A percentile compares a stretch with the other conserved stretches of the same genome.
Evolutionary conservation across 92 coral and sea anemone species (phyloP).

Genomic region (Isaurus tuberculatus): DNA sequence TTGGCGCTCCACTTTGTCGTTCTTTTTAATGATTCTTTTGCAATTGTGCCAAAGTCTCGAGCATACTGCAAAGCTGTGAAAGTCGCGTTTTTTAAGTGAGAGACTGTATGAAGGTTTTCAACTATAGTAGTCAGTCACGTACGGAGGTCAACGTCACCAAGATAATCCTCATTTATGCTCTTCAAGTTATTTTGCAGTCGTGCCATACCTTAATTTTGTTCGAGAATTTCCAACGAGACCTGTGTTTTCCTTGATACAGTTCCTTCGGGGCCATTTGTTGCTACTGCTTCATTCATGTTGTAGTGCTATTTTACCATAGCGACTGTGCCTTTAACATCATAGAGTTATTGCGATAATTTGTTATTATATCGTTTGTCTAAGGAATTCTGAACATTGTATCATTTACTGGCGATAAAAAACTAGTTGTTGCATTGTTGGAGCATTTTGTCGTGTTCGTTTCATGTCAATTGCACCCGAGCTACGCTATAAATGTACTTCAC

Average conservation of each 20-base stretch:
- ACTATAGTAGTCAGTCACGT: background rate
- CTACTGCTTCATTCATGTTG: background rate
- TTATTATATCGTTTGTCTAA: too few relatives aligned
- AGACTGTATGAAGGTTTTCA: background rate
- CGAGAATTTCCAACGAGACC: background rate
- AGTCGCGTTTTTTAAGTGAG: background rate
- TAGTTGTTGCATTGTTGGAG: too few relatives aligned
- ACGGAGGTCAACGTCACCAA: background rate
- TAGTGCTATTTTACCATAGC: too few relatives aligned
- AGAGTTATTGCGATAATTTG: too few relatives aligned
- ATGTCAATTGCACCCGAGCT: too few relatives aligned
- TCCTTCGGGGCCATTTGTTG: background rate
- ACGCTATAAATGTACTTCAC: too few relatives aligned
- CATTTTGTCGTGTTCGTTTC: too few relatives aligned
- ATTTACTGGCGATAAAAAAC: too few relatives aligned
- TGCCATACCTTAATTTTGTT: background rate
- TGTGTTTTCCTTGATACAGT: background rate
- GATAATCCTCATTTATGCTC: background rate
- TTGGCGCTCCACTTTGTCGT: background rate
- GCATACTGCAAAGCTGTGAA: background rate
- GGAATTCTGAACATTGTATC: too few relatives aligned
- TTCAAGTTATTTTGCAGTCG: background rate
- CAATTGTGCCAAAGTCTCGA: slow-evolving; percentile 2
- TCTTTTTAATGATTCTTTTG: background rate
- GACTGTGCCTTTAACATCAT: too few relatives aligned